Evolutionary conservation across 2,113 vertebrate genomes (phyloP).

Genomic region (Pristiophorus japonicus): DNA sequence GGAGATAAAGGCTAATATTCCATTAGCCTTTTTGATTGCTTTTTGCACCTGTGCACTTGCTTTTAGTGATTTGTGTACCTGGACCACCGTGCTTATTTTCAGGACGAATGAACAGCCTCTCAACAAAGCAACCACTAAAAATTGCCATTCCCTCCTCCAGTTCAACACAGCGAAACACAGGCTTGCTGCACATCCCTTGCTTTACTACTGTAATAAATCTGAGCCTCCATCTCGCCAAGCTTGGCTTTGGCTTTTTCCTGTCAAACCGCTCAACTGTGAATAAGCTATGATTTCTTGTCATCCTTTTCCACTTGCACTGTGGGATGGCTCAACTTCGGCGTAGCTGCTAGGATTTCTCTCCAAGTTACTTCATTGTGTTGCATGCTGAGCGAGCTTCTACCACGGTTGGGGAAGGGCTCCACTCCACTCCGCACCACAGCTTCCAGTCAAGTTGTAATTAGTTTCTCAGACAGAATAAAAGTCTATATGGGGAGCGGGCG

Average conservation of each 20-base stretch:
- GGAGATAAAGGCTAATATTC: background rate
- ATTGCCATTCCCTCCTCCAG: background rate
- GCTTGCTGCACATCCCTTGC: background rate
- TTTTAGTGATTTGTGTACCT: background rate
- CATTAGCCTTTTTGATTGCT: background rate
- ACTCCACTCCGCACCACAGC: too few species aligned
- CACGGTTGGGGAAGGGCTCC: background rate
- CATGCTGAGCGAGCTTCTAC: background rate
- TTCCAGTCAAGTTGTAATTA: background rate
- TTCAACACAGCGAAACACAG: background rate
- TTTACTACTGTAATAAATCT: background rate
- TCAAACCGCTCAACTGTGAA: background rate
- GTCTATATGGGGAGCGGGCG: too few species aligned
- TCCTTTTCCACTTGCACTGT: background rate
- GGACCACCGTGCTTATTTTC: background rate
- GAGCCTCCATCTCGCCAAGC: background rate
- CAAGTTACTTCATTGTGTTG: background rate
- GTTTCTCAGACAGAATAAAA: background rate
- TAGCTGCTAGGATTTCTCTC: background rate
- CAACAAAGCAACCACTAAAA: background rate
- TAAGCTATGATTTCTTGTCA: background rate
- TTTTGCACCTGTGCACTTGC: background rate
- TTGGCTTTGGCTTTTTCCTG: background rate
- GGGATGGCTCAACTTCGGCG: background rate
- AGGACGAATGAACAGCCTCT: background rate